Evolutionary conservation across 64 coral and sea anemone species (phyloP).

Genomic region (Anthopleura sola): DNA sequence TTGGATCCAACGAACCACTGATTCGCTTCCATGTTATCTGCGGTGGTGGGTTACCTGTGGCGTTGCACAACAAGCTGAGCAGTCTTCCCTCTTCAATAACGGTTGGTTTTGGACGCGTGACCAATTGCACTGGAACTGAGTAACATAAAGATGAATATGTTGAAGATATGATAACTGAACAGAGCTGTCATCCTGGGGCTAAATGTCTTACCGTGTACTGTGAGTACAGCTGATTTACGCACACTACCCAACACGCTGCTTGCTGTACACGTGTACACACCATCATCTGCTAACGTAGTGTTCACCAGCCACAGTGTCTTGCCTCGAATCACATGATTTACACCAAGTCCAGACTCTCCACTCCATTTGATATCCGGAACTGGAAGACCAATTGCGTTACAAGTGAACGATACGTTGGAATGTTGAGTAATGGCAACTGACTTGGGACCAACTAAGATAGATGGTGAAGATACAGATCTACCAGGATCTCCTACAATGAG

Average conservation of each 20-base stretch:
- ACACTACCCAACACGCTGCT: conserved; percentile 27
- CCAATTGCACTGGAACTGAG: background rate
- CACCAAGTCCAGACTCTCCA: background rate
- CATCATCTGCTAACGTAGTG: conserved; percentile 1
- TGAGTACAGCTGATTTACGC: background rate
- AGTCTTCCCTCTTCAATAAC: background rate
- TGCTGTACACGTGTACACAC: conserved; percentile 46
- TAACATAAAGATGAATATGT: background rate
- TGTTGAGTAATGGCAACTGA: background rate
- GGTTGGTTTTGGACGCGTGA: background rate
- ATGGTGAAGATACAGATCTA: background rate
- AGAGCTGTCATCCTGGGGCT: too few species aligned
- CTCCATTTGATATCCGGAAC: conserved; percentile 8
- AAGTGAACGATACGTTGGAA: conserved; percentile 8
- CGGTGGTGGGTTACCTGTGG: conserved; percentile 1
- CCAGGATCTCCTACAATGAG: conserved; percentile 18
- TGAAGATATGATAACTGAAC: background rate
- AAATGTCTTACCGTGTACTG: conserved; percentile 18
- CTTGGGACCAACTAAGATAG: background rate
- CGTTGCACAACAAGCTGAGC: background rate
- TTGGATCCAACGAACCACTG: background rate
- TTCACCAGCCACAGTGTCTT: background rate
- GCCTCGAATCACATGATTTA: background rate
- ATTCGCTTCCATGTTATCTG: background rate
- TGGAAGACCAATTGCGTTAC: conserved; percentile 21